A percentile compares a stretch with the other conserved stretches of the same genome.
Evolutionary conservation across 2,797 vertebrate species (phyloP).

Genomic region (Melanotaenia maccullochi): DNA sequence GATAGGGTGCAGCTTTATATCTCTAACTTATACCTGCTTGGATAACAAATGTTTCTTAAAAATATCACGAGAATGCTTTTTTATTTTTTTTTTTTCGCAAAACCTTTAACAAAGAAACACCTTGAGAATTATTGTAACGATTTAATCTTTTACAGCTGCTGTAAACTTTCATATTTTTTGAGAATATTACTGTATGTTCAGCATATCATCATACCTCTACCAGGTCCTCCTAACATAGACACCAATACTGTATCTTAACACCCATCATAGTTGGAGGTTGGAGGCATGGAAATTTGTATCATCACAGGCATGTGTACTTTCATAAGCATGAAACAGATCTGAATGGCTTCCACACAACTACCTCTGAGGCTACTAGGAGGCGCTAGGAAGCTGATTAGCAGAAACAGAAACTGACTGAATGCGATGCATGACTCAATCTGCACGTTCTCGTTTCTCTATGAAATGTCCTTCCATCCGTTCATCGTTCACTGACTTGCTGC

Average conservation of each 20-base stretch:
- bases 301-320: constrained; percentile 64
- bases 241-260: constrained; percentile 43
- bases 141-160: constrained; percentile 40
- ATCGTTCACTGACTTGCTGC: constrained; percentile 73
- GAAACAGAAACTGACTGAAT: constrained; percentile 73
- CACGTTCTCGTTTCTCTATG: constrained; percentile 71
- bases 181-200: constrained; percentile 47
- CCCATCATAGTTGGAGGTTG: constrained; percentile 51
- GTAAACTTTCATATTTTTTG: constrained; percentile 57
- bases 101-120: constrained; percentile 29
- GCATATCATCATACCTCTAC: constrained; percentile 39
- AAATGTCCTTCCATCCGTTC: constrained; percentile 35
- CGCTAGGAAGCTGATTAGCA: constrained; percentile 71
- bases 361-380: constrained; percentile 78
- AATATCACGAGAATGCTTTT: constrained; percentile 9
- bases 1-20: constrained; percentile 29
- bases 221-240: constrained; percentile 31
- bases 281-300: constrained; percentile 59
- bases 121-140: constrained; percentile 15
- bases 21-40: constrained; percentile 36
- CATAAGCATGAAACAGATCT: constrained; percentile 71
- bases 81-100: constrained; percentile 16
- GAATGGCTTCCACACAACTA: constrained; percentile 79
- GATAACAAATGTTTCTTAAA: constrained; percentile 30
- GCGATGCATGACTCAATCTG: constrained; percentile 81